Conservation (phyloP, 1,140 invertebrate species). For the Aphelinus atriplicis region DNA sequence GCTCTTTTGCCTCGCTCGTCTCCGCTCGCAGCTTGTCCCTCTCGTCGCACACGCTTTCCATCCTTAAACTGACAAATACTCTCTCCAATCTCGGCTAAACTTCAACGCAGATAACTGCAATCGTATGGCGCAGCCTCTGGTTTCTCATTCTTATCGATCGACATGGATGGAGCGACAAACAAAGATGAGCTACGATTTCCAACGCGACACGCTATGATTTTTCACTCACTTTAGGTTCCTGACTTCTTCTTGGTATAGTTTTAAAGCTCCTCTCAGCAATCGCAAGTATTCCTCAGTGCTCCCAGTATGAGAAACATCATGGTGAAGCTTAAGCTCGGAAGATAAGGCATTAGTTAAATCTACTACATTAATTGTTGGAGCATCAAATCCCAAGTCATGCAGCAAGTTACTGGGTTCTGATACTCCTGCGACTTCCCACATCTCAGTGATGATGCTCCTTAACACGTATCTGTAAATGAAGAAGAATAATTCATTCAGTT, state of each 20-base stretch:
- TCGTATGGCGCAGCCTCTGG: too few species aligned
- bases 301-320: slow-evolving; percentile 60
- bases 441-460: slow-evolving; percentile 69
- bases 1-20: slow-evolving; percentile 81
- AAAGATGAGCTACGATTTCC: too few species aligned
- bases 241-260: slow-evolving; percentile 71
- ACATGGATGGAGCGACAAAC: too few species aligned
- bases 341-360: slow-evolving; percentile 80
- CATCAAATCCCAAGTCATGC: slow-evolving; percentile 76
- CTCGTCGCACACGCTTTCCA: slow-evolving; percentile 76
- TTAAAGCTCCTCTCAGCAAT: slow-evolving; percentile 68
- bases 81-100: background rate
- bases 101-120: background rate
- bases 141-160: too few species aligned
- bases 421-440: slow-evolving; percentile 79
- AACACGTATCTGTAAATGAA: slow-evolving; percentile 53
- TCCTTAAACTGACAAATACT: slow-evolving; percentile 56
- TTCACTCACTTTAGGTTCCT: slow-evolving; percentile 66
- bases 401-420: slow-evolving; percentile 71
- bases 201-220: too few species aligned
- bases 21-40: slow-evolving; percentile 81
- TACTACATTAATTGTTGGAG: slow-evolving; percentile 71
- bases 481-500: too few species aligned
- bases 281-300: slow-evolving; percentile 63
- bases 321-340: slow-evolving; percentile 74